Conservation (phyloP, 2,797 vertebrate species). For the Phrynocephalus forsythii region DNA sequence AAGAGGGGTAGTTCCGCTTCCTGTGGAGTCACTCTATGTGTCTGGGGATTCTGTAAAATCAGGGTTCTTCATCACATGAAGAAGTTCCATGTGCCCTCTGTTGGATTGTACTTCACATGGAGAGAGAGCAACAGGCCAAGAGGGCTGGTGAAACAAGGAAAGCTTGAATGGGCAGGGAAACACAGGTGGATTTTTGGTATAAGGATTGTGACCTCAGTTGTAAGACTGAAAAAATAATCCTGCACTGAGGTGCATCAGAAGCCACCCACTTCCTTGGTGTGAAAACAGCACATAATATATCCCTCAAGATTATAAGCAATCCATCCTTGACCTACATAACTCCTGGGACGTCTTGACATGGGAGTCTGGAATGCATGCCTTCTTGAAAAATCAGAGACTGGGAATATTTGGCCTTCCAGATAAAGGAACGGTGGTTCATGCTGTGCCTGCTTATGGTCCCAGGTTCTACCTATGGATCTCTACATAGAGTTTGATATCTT, state of each 20-base stretch:
- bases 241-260: neutral
- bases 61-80: too few species aligned
- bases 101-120: too few species aligned
- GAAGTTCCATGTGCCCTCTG: too few species aligned
- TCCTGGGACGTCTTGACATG: constrained; percentile 1
- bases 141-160: neutral
- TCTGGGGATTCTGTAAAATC: too few species aligned
- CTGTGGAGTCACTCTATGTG: too few species aligned
- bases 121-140: neutral
- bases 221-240: neutral
- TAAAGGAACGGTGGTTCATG: neutral
- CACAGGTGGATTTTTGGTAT: neutral
- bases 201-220: neutral
- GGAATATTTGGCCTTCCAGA: neutral
- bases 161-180: neutral
- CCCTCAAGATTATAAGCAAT: neutral
- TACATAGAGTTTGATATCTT: too few species aligned
- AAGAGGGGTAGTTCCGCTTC: too few species aligned
- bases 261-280: neutral
- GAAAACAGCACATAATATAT: neutral
- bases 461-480: too few species aligned
- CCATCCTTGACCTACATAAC: neutral
- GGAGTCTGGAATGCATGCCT: constrained; percentile 14
- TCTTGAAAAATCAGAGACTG: constrained; percentile 2
- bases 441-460: too few species aligned